These are phyloP conservation scores for Odontophorus gujanensis DNA, from an alignment of 2,113 vertebrate species.

Conservation along the genomic window DNA sequence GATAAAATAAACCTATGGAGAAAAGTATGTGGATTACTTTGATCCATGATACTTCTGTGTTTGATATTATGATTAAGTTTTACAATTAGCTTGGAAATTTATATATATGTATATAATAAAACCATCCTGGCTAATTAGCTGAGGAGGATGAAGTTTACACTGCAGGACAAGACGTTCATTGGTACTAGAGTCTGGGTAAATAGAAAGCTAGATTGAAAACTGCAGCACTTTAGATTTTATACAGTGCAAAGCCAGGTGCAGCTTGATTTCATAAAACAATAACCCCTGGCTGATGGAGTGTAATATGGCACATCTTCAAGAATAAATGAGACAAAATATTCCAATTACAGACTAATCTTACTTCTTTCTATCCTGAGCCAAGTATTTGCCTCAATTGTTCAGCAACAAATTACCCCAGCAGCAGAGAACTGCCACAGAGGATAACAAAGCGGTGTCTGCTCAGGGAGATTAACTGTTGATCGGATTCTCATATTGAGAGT, in stretches of 20 bases:
- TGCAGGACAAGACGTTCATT: neutral
- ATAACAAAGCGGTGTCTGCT: neutral
- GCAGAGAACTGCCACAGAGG: constrained; percentile 10
- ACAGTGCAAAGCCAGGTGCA: constrained; percentile 65
- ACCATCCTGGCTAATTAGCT: neutral
- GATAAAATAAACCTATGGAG: neutral
- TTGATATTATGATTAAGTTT: neutral
- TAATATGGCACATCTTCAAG: constrained; percentile 81
- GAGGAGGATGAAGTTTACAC: neutral
- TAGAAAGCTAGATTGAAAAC: neutral
- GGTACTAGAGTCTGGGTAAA: neutral
- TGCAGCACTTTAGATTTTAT: constrained; percentile 26
- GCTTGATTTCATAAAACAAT: constrained; percentile 70
- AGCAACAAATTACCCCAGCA: constrained; percentile 71
- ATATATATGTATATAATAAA: neutral
- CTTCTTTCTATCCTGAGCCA: constrained; percentile 68
- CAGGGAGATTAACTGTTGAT: constrained; percentile 34
- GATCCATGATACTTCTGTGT: neutral
- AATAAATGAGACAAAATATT: constrained; percentile 83
- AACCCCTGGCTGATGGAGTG: constrained; percentile 74
- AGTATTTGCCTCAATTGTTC: constrained; percentile 75
- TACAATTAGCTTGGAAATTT: neutral
- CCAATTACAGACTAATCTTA: constrained; percentile 74
- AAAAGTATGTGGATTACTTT: neutral
- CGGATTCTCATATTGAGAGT: neutral